phyloP scores from a whole-genome alignment of 1,140 invertebrate species.

The Limonius californicus region DNA sequence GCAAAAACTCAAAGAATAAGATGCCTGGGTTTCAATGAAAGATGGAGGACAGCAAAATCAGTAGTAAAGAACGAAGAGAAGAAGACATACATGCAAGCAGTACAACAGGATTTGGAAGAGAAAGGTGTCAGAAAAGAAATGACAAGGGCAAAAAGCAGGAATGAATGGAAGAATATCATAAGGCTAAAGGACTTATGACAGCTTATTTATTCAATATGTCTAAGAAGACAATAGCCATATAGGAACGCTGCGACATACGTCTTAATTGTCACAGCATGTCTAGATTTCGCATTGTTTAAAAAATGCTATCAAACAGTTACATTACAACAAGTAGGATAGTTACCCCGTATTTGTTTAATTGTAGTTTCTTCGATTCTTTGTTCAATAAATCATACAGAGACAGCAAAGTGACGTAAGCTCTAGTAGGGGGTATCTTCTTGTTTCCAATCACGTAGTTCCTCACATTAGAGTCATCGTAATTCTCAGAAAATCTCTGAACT shows the following conservation, averaged over 20 bases:
- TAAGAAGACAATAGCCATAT: too few species aligned
- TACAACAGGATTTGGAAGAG: too few species aligned
- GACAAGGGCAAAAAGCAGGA: too few species aligned
- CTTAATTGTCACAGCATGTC: too few species aligned
- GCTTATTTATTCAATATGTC: too few species aligned
- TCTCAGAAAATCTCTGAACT: constrained; percentile 32
- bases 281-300: too few species aligned
- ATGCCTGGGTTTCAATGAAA: not conserved
- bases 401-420: constrained; percentile 50
- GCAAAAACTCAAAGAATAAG: not conserved
- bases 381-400: constrained; percentile 55
- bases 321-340: constrained; percentile 29
- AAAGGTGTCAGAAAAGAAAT: too few species aligned
- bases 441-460: constrained; percentile 29
- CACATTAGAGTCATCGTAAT: constrained; percentile 38
- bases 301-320: not conserved
- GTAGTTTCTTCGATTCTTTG: constrained; percentile 54
- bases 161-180: not conserved
- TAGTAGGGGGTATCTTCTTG: constrained; percentile 40
- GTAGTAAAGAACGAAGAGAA: too few species aligned
- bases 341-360: constrained; percentile 52
- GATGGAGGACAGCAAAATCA: too few species aligned
- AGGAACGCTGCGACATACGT: too few species aligned
- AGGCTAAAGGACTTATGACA: not conserved
- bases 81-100: too few species aligned